Evolutionary conservation across 2,113 vertebrate genomes (phyloP), one percentile per base, ranked within the genome.

Genomic region (Tenrec ecaudatus): DNA sequence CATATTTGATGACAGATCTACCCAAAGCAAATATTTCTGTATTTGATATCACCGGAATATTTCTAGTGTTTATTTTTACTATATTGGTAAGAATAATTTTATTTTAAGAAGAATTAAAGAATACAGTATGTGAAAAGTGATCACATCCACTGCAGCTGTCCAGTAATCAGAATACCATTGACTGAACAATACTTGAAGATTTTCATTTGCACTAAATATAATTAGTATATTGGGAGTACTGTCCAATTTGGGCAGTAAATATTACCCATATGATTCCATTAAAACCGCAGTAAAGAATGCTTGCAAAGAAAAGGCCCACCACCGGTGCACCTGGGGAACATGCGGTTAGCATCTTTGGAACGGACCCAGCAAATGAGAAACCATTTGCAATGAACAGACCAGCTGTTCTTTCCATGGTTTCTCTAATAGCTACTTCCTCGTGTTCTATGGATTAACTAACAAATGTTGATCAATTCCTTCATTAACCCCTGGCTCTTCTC

Each of bases 151-250:
- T 78, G 71, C 94, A 97, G 92, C 94, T 97, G 53, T 89, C 95
- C 66, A 81, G 68, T 90, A 97, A 95, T 97, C 80, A 96, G 80
- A 93, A 80, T 78, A 17, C 89, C 90, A 96, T 95, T 97, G 91
- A 97, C 87, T 94, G 82, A 95, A 92, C 14, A 57, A 77, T 0
- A 1, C 9, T 93, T 93, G 66, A 92, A 95, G 69, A 95, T 95
- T 98, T 97, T 80, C 58, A 82, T 86, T 58, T 88, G 40, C 89
- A 73, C 57, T 91, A 58, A 88, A 90, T 94, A 94, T n/a, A 95
- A 92, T 47, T 82, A 57, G 91, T n/a, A 62, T 33, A 78, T 60
- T 31, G 62, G 87, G 76, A 95, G 12, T 15, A 47, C 88, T 71
- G 64, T 85, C 57, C 38, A 90, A 92, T 62, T 86, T 96, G 92